Evolutionary conservation across 2,888 invertebrate species (phyloP).

Genomic region (Megamerina dolium): DNA sequence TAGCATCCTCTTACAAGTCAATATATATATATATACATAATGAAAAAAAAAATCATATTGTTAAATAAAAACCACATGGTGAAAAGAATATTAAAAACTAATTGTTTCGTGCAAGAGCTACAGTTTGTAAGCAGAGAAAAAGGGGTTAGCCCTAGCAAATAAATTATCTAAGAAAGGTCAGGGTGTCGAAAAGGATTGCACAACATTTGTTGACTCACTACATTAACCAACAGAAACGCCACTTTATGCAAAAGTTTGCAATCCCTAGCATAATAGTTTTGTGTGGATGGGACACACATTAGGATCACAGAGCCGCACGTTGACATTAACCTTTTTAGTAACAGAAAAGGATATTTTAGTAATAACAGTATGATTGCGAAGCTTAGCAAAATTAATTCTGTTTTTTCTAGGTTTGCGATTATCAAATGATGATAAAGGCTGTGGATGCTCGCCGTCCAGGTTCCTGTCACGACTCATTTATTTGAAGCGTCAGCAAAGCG

Average conservation of each 20-base stretch:
- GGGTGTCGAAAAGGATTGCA: too few relatives aligned
- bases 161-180: too few relatives aligned
- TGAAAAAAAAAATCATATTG: too few relatives aligned
- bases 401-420: slow-evolving; percentile 5
- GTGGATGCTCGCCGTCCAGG: slow-evolving; percentile 2
- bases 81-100: too few relatives aligned
- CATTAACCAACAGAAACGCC: slow-evolving; percentile 1
- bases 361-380: slow-evolving; percentile 4
- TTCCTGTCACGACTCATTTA: slow-evolving; percentile 3
- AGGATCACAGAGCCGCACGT: slow-evolving; percentile 3
- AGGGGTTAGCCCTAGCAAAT: too few relatives aligned
- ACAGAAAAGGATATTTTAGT: slow-evolving; percentile 5
- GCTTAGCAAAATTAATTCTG: not conserved
- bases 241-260: slow-evolving; percentile 5
- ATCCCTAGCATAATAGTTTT: slow-evolving; percentile 3
- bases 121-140: too few relatives aligned
- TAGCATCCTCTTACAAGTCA: too few relatives aligned
- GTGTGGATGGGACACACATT: slow-evolving; percentile 4
- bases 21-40: too few relatives aligned
- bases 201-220: too few relatives aligned
- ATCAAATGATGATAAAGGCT: slow-evolving; percentile 2
- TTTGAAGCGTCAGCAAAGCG: slow-evolving; percentile 5
- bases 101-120: too few relatives aligned
- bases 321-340: slow-evolving; percentile 2
- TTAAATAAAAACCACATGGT: too few relatives aligned